Base-by-base conservation (phyloP, 2,888 invertebrate genomes). In the Neocrepidodera transversa region DNA sequence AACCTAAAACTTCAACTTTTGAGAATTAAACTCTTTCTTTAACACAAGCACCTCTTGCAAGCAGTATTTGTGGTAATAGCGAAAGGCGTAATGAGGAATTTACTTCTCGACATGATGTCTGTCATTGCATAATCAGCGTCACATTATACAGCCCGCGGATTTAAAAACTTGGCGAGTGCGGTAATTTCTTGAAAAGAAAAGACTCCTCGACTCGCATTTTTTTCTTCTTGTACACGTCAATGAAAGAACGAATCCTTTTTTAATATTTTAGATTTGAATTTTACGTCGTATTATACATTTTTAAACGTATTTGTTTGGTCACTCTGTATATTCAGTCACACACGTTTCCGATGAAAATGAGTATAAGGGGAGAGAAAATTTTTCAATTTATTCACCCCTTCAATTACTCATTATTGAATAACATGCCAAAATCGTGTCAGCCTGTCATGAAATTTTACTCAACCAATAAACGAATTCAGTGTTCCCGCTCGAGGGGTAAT, bases 401-500 rank as follows among this genome's bases (percentile, higher is more conserved):
- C 66, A 62, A 69, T 67, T 68, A 67, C 64, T 61, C 62, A 66
- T 68, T 68, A 69, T 70, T 69, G 68, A 69, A 70, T 70, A 70
- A 70, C 63, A 64, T 56, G 60, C 64, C 71, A 69, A 68, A 72
- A 72, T 71, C 68, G 69, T 70, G 74, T 59, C 66, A 70, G 71
- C 70, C 72, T 71, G 61, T 74, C 73, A 72, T 71, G 71, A 69
- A 73, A 73, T 75, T 74, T 72, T 67, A 68, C 64, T 67, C 65
- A 68, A 70, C 76, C 76, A 75, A 76, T 75, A 71, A 71, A 64
- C 53, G 63, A 52, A 58, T 60, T 58, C 42, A 42, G 26, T 20
- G 10, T 13, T 16, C 53, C 69, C 67, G n/a, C 59, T 59, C 61
- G 54, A 62, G 64, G 64, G 64, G 61, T 56, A 64, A 64, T 64